phyloP scores from a whole-genome alignment of 2,797 vertebrate genomes.

The Oreochromis mossambicus region DNA sequence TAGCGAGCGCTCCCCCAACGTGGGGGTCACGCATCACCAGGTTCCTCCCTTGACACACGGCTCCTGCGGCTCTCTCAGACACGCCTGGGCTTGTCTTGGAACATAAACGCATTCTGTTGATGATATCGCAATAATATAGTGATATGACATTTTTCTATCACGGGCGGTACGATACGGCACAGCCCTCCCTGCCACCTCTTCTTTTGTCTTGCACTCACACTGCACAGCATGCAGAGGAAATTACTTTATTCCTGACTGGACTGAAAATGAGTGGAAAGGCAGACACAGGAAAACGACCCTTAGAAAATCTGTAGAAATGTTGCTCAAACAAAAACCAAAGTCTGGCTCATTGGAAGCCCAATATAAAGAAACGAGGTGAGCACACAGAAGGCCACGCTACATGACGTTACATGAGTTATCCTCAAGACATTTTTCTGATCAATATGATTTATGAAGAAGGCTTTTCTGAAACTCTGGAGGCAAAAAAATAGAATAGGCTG shows the following conservation, averaged over 20 bases:
- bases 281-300: background rate
- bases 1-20: too few species aligned
- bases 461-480: background rate
- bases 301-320: background rate
- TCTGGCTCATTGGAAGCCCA: background rate
- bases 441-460: background rate
- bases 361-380: background rate
- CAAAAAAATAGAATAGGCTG: background rate
- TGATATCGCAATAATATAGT: background rate
- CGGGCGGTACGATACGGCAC: background rate
- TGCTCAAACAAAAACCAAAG: background rate
- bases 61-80: accelerated
- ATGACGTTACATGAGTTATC: background rate
- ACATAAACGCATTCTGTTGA: background rate
- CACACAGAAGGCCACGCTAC: background rate
- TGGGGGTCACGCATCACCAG: background rate
- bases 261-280: background rate
- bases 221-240: background rate
- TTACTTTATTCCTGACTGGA: background rate
- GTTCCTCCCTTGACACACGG: background rate
- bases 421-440: background rate
- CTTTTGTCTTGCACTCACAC: background rate
- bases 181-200: background rate
- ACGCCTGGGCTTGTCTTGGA: background rate
- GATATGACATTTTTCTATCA: background rate